These are phyloP conservation scores for Drosophila equinoxialis DNA, from an alignment of 1,140 invertebrate species.

Conservation along the genomic window DNA sequence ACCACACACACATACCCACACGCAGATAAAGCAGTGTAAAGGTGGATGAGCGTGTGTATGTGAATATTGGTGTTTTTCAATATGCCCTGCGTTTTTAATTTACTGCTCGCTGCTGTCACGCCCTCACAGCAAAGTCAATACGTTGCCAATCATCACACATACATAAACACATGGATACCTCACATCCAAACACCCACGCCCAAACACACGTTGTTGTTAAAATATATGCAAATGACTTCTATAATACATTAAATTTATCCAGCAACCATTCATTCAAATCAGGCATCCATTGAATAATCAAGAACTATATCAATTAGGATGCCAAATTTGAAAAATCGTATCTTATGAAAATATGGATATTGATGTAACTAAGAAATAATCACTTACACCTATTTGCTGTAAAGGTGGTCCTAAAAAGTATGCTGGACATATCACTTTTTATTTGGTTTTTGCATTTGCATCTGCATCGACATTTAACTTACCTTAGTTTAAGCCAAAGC, in stretches of 20 bases:
- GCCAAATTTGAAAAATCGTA: too few species aligned
- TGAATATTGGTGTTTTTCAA: slow-evolving; percentile 17
- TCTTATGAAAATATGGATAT: too few species aligned
- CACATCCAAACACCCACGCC: neutral
- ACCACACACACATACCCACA: neutral
- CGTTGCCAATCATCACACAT: slow-evolving; percentile 55
- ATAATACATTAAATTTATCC: slow-evolving; percentile 6
- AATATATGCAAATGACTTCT: slow-evolving; percentile 42
- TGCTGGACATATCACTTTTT: too few species aligned
- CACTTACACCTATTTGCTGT: too few species aligned
- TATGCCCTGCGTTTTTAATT: slow-evolving; percentile 42
- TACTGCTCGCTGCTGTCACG: slow-evolving; percentile 33
- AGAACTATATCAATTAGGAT: neutral
- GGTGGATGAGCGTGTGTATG: neutral
- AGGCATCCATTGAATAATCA: neutral
- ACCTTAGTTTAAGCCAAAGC: too few species aligned
- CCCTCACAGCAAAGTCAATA: slow-evolving; percentile 46
- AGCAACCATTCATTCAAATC: neutral
- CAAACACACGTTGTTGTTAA: neutral
- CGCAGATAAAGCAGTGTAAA: neutral
- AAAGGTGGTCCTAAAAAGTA: too few species aligned
- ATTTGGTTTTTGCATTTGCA: too few species aligned
- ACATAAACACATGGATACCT: neutral
- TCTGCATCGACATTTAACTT: too few species aligned
- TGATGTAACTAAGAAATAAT: too few species aligned